Conservation (phyloP, 2,797 vertebrate genomes). For the Meda fulgida region DNA sequence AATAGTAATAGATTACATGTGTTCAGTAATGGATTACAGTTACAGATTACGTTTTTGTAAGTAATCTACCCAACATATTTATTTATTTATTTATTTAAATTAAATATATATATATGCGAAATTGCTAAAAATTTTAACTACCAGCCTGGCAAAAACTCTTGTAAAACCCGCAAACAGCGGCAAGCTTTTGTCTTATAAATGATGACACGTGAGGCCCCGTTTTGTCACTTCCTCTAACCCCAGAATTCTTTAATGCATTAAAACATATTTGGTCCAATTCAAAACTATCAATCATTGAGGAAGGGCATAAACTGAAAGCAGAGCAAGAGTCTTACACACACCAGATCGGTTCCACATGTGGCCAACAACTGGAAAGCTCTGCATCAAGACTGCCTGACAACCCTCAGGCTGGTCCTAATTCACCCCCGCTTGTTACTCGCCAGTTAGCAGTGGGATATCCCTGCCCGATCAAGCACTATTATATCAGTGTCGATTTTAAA, state of each 20-base stretch:
- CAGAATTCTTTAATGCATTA: conserved; percentile 53
- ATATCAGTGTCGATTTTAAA: conserved; percentile 39
- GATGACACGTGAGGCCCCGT: conserved; percentile 21
- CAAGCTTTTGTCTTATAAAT: conserved; percentile 21
- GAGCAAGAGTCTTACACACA: conserved; percentile 40
- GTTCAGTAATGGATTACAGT: too few relatives aligned
- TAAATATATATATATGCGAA: too few relatives aligned
- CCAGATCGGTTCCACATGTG: conserved; percentile 58
- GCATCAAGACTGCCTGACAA: conserved; percentile 24
- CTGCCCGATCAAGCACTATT: conserved; percentile 12
- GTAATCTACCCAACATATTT: too few relatives aligned
- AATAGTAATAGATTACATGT: not conserved
- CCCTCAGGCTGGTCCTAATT: conserved; percentile 41
- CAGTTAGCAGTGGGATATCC: conserved; percentile 29
- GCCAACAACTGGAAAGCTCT: conserved; percentile 21
- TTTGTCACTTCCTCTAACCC: conserved; percentile 55
- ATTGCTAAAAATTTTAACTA: not conserved
- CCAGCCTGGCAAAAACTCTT: not conserved
- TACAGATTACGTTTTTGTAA: too few relatives aligned
- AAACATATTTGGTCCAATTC: conserved; percentile 57
- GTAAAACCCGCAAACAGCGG: not conserved
- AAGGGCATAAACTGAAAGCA: conserved; percentile 58
- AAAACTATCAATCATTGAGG: conserved; percentile 56
- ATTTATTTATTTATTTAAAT: too few relatives aligned
- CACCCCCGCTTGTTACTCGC: conserved; percentile 23